Conservation (phyloP, 2,113 vertebrate species). For the Sialia sialis region DNA sequence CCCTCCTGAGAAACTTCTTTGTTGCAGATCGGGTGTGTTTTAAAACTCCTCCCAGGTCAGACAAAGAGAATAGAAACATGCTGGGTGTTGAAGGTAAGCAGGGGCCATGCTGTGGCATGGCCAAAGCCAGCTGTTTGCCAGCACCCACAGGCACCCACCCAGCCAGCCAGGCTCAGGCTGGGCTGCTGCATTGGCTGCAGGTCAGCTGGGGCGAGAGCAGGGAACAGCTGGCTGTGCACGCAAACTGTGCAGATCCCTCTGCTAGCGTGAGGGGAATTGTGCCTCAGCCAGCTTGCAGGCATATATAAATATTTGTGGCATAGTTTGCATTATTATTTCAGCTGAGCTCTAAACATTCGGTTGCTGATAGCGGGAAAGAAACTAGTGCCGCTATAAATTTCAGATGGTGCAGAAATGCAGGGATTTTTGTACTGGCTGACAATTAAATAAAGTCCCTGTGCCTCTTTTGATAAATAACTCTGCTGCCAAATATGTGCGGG, state of each 20-base stretch:
- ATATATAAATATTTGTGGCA: conserved; percentile 59
- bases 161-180: neutral
- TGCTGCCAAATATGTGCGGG: conserved; percentile 16
- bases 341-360: conserved; percentile 65
- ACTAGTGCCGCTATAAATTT: conserved; percentile 59
- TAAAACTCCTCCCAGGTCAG: conserved; percentile 34
- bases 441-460: conserved; percentile 30
- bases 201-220: neutral
- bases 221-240: neutral
- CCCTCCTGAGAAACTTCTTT: neutral
- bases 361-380: conserved; percentile 61
- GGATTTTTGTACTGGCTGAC: neutral
- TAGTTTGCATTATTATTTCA: conserved; percentile 70
- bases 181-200: neutral
- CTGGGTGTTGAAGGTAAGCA: conserved; percentile 21
- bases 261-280: neutral
- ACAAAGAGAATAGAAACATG: neutral
- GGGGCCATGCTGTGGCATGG: neutral
- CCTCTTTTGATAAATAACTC: conserved; percentile 53
- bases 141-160: neutral
- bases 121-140: neutral
- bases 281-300: neutral
- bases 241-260: neutral
- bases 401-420: neutral
- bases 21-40: neutral